A percentile compares a stretch with the other conserved stretches of the same genome.
These are phyloP conservation scores for Lasioglossum albipes DNA, from an alignment of 1,140 invertebrate genomes.

Conservation along the genomic window DNA sequence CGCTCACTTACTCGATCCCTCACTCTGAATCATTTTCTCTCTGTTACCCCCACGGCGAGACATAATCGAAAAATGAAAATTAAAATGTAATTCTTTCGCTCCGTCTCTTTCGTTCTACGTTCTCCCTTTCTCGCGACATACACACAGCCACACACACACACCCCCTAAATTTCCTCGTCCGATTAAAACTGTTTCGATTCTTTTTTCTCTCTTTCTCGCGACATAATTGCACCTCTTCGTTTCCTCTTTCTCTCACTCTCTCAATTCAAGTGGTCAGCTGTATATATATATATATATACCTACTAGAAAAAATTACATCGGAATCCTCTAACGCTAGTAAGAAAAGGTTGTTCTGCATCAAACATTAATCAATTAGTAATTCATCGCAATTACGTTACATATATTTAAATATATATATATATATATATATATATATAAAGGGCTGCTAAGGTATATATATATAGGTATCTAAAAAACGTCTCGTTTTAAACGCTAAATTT, in stretches of 20 bases:
- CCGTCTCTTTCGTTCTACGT: not conserved
- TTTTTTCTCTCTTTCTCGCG: not conserved
- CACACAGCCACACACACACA: not conserved
- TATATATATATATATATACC: conserved; percentile 9
- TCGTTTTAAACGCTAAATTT: conserved; percentile 15
- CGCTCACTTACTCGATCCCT: not conserved
- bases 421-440: no score
- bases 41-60: conserved; percentile 11
- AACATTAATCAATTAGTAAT: conserved; percentile 56
- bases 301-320: conserved; percentile 63
- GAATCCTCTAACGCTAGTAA: conserved; percentile 51
- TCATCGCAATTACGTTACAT: conserved; percentile 39
- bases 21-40: not conserved
- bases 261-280: conserved; percentile 40
- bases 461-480: conserved; percentile 44
- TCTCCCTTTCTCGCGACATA: not conserved
- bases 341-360: conserved; percentile 27
- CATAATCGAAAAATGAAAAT: conserved; percentile 32
- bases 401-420: conserved; percentile 50
- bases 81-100: not conserved
- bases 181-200: not conserved
- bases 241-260: conserved; percentile 9
- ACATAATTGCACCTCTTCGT: not conserved
- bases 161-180: not conserved
- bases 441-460: conserved; percentile 40